phyloP scores from a whole-genome alignment of 2,888 invertebrate species.

The Himalopsyche japonica region DNA sequence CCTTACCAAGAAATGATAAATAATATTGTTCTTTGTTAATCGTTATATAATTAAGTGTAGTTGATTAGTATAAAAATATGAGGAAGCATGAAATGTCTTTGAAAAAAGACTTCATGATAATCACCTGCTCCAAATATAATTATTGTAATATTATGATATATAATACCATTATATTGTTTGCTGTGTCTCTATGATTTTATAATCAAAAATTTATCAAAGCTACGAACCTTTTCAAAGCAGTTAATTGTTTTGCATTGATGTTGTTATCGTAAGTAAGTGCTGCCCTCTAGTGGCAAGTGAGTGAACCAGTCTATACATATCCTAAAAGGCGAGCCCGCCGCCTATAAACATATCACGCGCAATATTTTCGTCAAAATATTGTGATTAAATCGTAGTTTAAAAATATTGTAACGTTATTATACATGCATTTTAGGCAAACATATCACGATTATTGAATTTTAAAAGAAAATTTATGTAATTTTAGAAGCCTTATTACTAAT shows the following conservation, averaged over 20 bases:
- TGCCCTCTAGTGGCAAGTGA: conserved; percentile 17
- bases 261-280: neutral
- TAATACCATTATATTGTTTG: too few relatives aligned
- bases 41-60: neutral
- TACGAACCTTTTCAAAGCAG: conserved; percentile 4
- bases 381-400: conserved; percentile 26
- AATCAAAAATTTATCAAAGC: neutral
- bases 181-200: too few relatives aligned
- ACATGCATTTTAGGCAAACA: conserved; percentile 8
- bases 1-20: neutral
- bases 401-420: conserved; percentile 7
- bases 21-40: neutral
- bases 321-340: conserved; percentile 31
- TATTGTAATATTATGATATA: too few relatives aligned
- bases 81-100: neutral
- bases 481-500: conserved; percentile 7
- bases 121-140: too few relatives aligned
- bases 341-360: conserved; percentile 32
- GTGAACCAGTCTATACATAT: conserved; percentile 39
- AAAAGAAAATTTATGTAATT: neutral
- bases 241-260: neutral
- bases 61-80: neutral
- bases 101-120: neutral
- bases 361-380: conserved; percentile 40
- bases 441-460: neutral